Percentiles rank a stretch among this genome's conserved stretches.
Conservation (phyloP, 2,113 vertebrate genomes). For the Nothoprocta pentlandii region DNA sequence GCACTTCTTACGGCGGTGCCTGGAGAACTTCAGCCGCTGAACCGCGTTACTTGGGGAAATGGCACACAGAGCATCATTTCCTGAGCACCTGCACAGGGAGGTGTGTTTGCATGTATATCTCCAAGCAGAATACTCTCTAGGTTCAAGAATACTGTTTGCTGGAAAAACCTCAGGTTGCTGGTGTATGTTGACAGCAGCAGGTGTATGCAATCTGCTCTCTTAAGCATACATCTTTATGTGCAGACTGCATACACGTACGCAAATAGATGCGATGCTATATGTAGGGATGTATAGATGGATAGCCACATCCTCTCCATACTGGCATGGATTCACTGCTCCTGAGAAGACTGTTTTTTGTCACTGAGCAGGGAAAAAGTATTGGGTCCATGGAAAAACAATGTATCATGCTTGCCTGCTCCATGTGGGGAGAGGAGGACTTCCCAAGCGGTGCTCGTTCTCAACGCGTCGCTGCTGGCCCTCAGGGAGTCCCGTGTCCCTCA, state of each 20-base stretch:
- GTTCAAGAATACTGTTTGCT: not conserved
- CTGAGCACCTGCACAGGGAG: not conserved
- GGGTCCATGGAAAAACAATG: not conserved
- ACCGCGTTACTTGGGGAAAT: not conserved
- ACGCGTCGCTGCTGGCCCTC: not conserved
- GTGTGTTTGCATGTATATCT: not conserved
- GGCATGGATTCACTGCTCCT: not conserved
- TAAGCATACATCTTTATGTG: not conserved
- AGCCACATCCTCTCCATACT: not conserved
- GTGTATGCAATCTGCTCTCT: not conserved
- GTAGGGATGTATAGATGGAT: rapidly evolving
- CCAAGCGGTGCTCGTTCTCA: not conserved
- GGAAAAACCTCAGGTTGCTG: not conserved
- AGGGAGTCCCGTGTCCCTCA: not conserved
- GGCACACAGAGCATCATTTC: not conserved
- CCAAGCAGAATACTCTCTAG: not conserved
- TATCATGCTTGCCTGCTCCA: not conserved
- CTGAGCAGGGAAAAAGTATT: not conserved
- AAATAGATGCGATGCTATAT: rapidly evolving
- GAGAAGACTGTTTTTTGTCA: not conserved
- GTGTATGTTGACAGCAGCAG: not conserved
- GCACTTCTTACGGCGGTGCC: not conserved
- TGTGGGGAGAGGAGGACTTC: not conserved
- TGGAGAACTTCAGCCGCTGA: slow-evolving; percentile 17
- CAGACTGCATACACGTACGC: not conserved